Percentiles rank a stretch among this genome's conserved stretches.
Evolutionary conservation across 2,888 invertebrate genomes (phyloP).

Genomic region (Nomada fucata): DNA sequence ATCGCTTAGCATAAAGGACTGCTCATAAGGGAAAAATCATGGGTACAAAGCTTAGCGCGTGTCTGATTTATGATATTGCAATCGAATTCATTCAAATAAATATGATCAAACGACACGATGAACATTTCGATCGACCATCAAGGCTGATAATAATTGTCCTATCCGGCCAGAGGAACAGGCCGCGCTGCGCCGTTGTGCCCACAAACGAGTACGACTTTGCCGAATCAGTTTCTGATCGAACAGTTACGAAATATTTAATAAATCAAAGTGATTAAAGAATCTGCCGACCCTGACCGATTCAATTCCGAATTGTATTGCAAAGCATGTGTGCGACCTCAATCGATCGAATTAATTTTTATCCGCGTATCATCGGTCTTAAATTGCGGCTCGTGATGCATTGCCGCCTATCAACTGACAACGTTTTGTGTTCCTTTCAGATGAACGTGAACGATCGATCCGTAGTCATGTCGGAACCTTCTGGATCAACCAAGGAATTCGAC

Average conservation of each 20-base stretch:
- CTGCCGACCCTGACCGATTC: conserved; percentile 26
- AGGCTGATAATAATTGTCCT: conserved; percentile 24
- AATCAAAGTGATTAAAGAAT: conserved; percentile 25
- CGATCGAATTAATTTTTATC: conserved; percentile 30
- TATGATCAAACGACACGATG: neutral
- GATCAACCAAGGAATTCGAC: conserved; percentile 1
- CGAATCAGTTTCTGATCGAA: conserved; percentile 17
- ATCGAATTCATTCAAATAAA: conserved; percentile 5
- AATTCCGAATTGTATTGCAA: neutral
- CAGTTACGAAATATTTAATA: conserved; percentile 14
- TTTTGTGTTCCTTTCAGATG: conserved; percentile 45
- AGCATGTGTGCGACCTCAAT: conserved; percentile 50
- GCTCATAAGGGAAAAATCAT: conserved; percentile 21
- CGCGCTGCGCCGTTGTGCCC: neutral
- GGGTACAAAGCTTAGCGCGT: neutral
- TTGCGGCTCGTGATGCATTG: neutral
- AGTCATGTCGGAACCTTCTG: neutral
- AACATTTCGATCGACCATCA: conserved; percentile 13
- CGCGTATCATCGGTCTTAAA: neutral
- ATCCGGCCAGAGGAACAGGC: neutral
- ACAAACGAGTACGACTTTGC: conserved; percentile 32
- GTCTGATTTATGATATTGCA: neutral
- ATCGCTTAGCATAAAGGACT: neutral
- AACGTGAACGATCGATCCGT: neutral
- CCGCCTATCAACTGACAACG: conserved; percentile 6